These are phyloP conservation scores for Eristalis tenax DNA, from an alignment of 2,888 invertebrate genomes.

Conservation along the genomic window DNA sequence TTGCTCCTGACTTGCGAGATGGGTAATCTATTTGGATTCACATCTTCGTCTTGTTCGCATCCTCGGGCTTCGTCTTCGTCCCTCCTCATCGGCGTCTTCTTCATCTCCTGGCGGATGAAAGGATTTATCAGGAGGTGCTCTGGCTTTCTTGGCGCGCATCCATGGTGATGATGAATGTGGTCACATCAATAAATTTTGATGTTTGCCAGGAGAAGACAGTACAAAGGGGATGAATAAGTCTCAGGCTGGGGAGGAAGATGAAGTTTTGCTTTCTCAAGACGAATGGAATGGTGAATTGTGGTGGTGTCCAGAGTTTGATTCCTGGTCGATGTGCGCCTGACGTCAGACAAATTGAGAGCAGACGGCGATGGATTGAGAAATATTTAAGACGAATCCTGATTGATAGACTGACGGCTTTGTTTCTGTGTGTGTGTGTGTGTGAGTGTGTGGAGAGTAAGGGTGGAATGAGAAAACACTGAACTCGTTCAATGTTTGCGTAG, in stretches of 20 bases:
- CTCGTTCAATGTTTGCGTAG: neutral
- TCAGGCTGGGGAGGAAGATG: neutral
- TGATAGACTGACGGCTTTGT: conserved; percentile 40
- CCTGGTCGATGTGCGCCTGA: conserved; percentile 6
- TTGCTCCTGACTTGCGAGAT: conserved; percentile 56
- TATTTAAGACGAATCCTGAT: conserved; percentile 8
- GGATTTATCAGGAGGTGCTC: conserved; percentile 44
- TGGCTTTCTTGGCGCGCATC: conserved; percentile 54
- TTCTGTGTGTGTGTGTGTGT: neutral
- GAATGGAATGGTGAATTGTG: conserved; percentile 16
- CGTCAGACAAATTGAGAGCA: conserved; percentile 50
- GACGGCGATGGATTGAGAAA: conserved; percentile 16
- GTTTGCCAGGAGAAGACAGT: conserved; percentile 56
- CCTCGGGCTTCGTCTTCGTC: neutral
- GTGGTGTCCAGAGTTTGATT: conserved; percentile 37
- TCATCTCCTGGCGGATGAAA: conserved; percentile 43
- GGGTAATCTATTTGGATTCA: conserved; percentile 70
- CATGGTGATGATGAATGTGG: conserved; percentile 63
- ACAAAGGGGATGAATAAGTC: conserved; percentile 49
- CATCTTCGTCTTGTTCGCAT: conserved; percentile 42
- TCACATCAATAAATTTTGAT: conserved; percentile 68
- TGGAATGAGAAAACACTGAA: neutral
- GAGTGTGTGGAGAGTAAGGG: neutral
- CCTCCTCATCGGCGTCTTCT: conserved; percentile 1
- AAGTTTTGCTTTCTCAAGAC: conserved; percentile 40